Percentiles rank a stretch among this genome's conserved stretches.
These are phyloP conservation scores for Pedionomus torquatus DNA, from an alignment of 2,113 vertebrate genomes.

Conservation along the genomic window DNA sequence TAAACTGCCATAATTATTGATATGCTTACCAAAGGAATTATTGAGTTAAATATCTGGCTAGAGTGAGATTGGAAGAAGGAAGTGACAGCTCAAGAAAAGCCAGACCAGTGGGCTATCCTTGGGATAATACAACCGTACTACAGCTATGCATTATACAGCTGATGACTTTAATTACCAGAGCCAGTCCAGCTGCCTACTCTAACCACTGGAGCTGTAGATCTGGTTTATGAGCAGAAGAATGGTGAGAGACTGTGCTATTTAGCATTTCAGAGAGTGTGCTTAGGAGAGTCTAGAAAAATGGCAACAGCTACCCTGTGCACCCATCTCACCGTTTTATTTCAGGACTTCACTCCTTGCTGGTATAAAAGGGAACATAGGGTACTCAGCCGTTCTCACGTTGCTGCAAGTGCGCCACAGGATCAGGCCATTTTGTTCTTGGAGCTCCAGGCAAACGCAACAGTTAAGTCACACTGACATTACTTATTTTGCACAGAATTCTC, in stretches of 20 bases:
- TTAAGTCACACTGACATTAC: neutral
- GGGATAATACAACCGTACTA: neutral
- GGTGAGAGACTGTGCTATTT: neutral
- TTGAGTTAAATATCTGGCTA: neutral
- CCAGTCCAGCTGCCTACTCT: neutral
- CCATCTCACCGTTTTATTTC: neutral
- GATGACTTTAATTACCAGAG: neutral
- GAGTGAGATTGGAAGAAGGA: neutral
- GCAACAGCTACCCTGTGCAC: neutral
- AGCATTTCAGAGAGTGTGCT: neutral
- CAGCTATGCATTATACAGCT: neutral
- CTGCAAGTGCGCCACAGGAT: neutral
- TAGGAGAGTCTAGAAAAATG: neutral
- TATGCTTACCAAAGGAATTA: neutral
- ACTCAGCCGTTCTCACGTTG: neutral
- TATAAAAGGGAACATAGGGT: neutral
- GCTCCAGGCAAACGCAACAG: neutral
- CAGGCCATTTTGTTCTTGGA: neutral
- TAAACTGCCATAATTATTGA: neutral
- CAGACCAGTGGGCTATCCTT: neutral
- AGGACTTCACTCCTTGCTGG: neutral
- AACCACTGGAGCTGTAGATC: neutral
- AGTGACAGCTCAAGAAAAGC: neutral
- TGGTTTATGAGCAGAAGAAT: neutral
- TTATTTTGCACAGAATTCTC: slow-evolving; percentile 26